Percentiles rank a stretch among this genome's conserved stretches.
phyloP scores from a whole-genome alignment of 1,140 invertebrate species.

The Aphidius gifuensis region DNA sequence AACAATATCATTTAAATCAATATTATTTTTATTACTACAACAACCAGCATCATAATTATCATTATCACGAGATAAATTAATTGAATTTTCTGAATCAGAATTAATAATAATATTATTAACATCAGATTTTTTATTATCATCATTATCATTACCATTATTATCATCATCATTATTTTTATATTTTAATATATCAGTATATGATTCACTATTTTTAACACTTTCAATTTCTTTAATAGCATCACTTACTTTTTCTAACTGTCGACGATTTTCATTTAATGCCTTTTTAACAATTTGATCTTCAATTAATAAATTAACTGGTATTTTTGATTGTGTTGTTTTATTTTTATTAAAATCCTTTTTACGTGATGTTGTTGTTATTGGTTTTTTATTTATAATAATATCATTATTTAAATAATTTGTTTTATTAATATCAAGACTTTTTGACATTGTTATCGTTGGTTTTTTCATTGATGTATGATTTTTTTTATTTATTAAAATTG shows the following conservation, averaged over 20 bases:
- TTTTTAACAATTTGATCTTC: slow-evolving; percentile 54
- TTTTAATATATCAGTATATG: slow-evolving; percentile 22
- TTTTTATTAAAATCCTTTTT: slow-evolving; percentile 11
- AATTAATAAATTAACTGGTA: slow-evolving; percentile 48
- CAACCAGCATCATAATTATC: slow-evolving; percentile 38
- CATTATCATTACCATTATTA: slow-evolving; percentile 3
- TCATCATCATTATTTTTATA: slow-evolving; percentile 9
- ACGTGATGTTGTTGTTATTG: slow-evolving; percentile 17
- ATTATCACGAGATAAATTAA: slow-evolving; percentile 22
- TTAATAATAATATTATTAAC: neutral
- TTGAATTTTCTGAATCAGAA: slow-evolving; percentile 43
- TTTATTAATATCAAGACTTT: slow-evolving; percentile 36
- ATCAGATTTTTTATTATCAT: neutral
- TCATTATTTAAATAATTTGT: slow-evolving; percentile 5
- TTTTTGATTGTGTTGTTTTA: slow-evolving; percentile 35
- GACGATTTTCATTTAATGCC: slow-evolving; percentile 48
- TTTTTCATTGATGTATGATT: neutral
- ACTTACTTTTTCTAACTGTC: slow-evolving; percentile 51
- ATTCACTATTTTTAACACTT: slow-evolving; percentile 44
- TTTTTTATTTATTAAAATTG: slow-evolving; percentile 21
- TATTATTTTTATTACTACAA: slow-evolving; percentile 37
- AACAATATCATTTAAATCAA: slow-evolving; percentile 31
- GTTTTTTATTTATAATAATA: slow-evolving; percentile 4
- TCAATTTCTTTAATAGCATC: slow-evolving; percentile 53
- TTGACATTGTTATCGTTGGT: slow-evolving; percentile 34